Percentiles rank a stretch among this genome's conserved stretches.
These are phyloP conservation scores for Emydoidea blandingii DNA, from an alignment of 2,797 vertebrate species.

Conservation along the genomic window DNA sequence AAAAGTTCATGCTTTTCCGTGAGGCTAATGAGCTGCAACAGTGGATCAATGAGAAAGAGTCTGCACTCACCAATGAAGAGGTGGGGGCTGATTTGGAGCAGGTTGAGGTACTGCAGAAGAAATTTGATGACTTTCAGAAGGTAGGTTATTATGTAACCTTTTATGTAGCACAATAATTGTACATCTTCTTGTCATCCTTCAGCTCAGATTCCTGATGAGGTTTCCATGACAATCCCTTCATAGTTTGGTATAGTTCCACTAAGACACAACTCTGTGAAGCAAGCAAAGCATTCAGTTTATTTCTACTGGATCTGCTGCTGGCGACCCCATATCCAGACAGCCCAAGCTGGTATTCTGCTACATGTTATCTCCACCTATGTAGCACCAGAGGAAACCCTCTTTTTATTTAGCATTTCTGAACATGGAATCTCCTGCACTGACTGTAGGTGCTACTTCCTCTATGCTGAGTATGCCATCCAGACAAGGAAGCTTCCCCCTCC, in stretches of 20 bases:
- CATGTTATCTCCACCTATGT: not conserved
- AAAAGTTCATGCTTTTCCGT: conserved; percentile 99
- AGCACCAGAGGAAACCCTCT: not conserved
- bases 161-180: not conserved
- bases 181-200: not conserved
- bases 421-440: not conserved
- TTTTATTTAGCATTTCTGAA: not conserved
- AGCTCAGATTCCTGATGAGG: not conserved
- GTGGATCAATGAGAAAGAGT: conserved; percentile 98
- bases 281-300: not conserved
- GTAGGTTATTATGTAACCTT: conserved; percentile 65
- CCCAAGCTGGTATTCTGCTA: not conserved
- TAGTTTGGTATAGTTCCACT: not conserved
- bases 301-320: not conserved
- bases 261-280: not conserved
- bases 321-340: not conserved
- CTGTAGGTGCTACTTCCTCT: not conserved
- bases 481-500: not conserved
- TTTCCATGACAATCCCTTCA: not conserved
- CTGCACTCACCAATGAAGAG: conserved; percentile 93
- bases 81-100: conserved; percentile 97
- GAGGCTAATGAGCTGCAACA: conserved; percentile 97
- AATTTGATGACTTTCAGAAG: conserved; percentile 99
- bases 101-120: conserved; percentile 99
- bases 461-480: not conserved